phyloP scores from a whole-genome alignment of 2,888 invertebrate species.

The Leucophora obtusa region DNA sequence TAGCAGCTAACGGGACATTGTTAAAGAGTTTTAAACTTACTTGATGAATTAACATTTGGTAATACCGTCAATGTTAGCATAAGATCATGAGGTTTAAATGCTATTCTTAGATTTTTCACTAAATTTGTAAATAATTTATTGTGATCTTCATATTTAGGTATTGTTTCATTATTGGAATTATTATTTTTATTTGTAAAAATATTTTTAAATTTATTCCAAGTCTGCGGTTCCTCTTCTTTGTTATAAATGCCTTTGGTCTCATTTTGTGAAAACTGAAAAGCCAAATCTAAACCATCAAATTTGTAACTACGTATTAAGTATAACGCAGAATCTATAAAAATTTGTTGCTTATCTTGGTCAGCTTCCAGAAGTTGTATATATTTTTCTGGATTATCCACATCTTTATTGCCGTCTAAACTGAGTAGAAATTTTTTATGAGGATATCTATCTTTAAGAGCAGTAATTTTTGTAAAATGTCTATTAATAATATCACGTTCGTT shows the following conservation, averaged over 20 bases:
- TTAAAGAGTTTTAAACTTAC: conserved; percentile 79
- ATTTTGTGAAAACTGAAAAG: conserved; percentile 89
- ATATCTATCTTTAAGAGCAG: conserved; percentile 84
- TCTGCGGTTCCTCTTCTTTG: conserved; percentile 79
- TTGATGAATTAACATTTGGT: conserved; percentile 87
- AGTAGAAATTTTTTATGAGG: conserved; percentile 86
- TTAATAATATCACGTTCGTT: conserved; percentile 84
- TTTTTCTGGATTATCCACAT: conserved; percentile 83
- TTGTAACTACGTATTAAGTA: conserved; percentile 85
- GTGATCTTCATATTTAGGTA: conserved; percentile 82
- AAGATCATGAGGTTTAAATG: conserved; percentile 83
- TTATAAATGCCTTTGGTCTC: conserved; percentile 84
- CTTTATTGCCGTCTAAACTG: conserved; percentile 87
- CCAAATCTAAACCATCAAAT: conserved; percentile 92
- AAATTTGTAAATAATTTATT: conserved; percentile 87
- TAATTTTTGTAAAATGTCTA: conserved; percentile 85
- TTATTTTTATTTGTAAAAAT: conserved; percentile 83
- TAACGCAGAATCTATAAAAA: conserved; percentile 87
- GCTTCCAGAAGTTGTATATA: conserved; percentile 85
- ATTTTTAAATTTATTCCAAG: conserved; percentile 88
- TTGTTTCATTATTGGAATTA: conserved; percentile 79
- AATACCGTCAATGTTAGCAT: conserved; percentile 84
- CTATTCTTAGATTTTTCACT: conserved; percentile 85
- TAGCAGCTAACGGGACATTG: too few species aligned
- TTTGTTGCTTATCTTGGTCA: conserved; percentile 82